Evolutionary conservation across 2,797 vertebrate species (phyloP).

Genomic region (Jordanella pulchra): DNA sequence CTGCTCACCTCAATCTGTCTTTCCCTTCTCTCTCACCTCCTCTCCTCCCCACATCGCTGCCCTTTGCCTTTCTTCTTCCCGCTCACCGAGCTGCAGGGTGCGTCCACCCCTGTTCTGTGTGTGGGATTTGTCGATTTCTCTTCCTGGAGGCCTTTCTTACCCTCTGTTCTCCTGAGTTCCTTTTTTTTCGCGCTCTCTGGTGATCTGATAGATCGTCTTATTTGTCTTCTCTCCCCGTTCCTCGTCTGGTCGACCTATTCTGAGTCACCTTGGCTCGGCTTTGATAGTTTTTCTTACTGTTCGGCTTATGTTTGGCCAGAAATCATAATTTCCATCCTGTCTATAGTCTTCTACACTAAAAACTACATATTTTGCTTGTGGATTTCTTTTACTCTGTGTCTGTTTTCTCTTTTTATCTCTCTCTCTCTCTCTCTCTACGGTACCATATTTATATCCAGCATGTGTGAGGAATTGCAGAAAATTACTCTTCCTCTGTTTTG

Average conservation of each 20-base stretch:
- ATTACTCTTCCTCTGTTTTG: constrained; percentile 22
- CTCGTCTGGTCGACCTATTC: constrained; percentile 7
- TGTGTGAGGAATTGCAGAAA: constrained; percentile 29
- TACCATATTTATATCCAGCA: constrained; percentile 13
- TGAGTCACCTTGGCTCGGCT: constrained; percentile 4
- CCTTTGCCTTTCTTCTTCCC: constrained; percentile 55
- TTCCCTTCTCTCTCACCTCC: constrained; percentile 41
- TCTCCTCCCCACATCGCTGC: constrained; percentile 31
- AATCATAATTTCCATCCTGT: constrained; percentile 16
- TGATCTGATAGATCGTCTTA: constrained; percentile 22
- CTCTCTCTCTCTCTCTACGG: constrained; percentile 3
- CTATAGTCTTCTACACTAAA: not conserved
- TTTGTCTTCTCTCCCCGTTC: not conserved
- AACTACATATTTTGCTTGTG: constrained; percentile 5
- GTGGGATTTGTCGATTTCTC: constrained; percentile 59
- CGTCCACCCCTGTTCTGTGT: constrained; percentile 48
- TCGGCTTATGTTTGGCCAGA: constrained; percentile 38
- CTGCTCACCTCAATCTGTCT: constrained; percentile 40
- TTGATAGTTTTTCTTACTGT: constrained; percentile 4
- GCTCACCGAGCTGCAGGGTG: constrained; percentile 44
- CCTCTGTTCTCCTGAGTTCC: constrained; percentile 29
- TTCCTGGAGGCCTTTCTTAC: constrained; percentile 48
- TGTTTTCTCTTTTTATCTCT: constrained; percentile 12
- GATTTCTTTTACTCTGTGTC: constrained; percentile 1
- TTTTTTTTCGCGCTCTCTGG: constrained; percentile 26